A percentile compares a stretch with the other conserved stretches of the same genome.
Evolutionary conservation across 2,888 invertebrate species (phyloP).

Genomic region (Alsophila aescularia): DNA sequence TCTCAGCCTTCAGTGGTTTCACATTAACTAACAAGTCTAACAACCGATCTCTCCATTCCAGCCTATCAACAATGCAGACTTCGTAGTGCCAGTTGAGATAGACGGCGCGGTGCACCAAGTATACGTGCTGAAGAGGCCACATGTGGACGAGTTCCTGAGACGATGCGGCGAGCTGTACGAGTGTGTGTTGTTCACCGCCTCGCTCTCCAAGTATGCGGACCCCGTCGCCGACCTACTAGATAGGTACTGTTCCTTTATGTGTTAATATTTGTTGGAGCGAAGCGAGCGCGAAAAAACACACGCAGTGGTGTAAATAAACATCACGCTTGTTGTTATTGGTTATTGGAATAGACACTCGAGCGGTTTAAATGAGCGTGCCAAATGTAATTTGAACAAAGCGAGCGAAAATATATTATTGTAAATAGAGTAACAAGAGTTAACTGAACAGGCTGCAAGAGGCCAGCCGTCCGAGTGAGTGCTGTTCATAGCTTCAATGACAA

Average conservation of each 20-base stretch:
- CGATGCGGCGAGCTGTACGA: constrained; percentile 99
- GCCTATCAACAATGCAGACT: constrained; percentile 99
- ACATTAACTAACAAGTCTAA: no score
- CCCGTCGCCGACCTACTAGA: constrained; percentile 99
- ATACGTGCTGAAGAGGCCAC: constrained; percentile 99
- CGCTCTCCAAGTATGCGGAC: constrained; percentile 99
- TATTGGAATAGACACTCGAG: no score
- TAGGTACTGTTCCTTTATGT: constrained; percentile 69
- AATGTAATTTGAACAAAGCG: not conserved
- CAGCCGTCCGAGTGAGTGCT: no score
- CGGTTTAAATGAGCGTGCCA: no score
- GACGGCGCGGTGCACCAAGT: constrained; percentile 99
- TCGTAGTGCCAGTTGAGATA: constrained; percentile 99
- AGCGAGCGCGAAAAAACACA: not conserved
- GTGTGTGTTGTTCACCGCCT: constrained; percentile 99
- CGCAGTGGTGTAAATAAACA: no score
- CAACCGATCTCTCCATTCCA: constrained; percentile 63
- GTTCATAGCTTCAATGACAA: no score
- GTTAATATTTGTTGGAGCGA: not conserved
- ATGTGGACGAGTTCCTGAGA: constrained; percentile 99
- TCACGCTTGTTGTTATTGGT: no score
- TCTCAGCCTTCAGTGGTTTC: not conserved
- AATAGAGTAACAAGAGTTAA: no score
- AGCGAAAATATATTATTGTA: no score
- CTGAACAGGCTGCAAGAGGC: no score